phyloP scores from a whole-genome alignment of 2,888 invertebrate genomes.

The Taphrorychus bicolor region DNA sequence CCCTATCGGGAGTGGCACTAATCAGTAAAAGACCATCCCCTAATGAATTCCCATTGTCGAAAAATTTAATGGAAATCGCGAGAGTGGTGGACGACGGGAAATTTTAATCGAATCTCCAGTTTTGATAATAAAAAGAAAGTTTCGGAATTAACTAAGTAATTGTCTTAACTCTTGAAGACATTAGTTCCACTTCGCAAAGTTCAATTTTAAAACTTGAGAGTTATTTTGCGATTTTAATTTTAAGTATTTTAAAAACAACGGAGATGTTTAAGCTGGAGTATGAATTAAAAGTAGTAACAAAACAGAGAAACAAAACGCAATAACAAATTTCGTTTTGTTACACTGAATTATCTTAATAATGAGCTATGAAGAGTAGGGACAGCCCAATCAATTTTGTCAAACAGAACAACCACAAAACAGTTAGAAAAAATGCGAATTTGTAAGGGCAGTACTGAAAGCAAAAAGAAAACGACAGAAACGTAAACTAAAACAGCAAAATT shows the following conservation, averaged over 20 bases:
- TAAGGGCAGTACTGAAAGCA: constrained; percentile 66
- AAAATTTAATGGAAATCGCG: constrained; percentile 12
- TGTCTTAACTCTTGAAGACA: background rate
- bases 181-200: background rate
- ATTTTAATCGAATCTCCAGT: constrained; percentile 7
- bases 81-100: background rate
- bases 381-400: constrained; percentile 71
- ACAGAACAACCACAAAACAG: constrained; percentile 62
- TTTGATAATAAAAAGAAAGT: background rate
- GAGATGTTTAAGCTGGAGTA: too few relatives aligned
- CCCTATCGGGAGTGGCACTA: constrained; percentile 18
- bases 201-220: background rate
- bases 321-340: constrained; percentile 69
- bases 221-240: too few relatives aligned
- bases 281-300: too few relatives aligned
- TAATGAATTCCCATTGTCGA: constrained; percentile 29
- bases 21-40: constrained; percentile 25
- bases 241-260: too few relatives aligned
- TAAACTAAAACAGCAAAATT: constrained; percentile 52
- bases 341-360: constrained; percentile 83
- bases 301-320: constrained; percentile 67
- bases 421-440: constrained; percentile 72
- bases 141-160: background rate
- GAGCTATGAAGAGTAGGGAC: constrained; percentile 62
- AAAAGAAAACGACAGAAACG: constrained; percentile 55